phyloP scores from a whole-genome alignment of 2,888 invertebrate species.

The Caenorhabditis zanzibari region DNA sequence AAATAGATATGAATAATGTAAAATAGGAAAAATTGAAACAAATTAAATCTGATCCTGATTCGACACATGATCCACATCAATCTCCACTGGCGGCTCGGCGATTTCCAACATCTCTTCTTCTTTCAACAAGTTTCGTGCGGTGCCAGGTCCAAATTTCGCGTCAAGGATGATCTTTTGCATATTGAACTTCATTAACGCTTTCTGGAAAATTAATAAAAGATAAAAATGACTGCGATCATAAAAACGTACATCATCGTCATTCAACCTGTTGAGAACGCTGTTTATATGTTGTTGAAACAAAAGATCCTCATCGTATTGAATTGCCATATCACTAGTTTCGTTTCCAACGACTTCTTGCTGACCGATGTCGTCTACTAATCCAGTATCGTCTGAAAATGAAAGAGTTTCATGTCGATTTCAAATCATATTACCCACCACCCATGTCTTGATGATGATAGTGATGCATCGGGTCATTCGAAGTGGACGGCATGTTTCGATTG shows the following conservation, averaged over 20 bases:
- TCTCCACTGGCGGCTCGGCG: conserved; percentile 24
- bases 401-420: neutral
- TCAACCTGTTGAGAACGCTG: conserved; percentile 69
- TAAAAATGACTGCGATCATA: neutral
- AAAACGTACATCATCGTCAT: conserved; percentile 75
- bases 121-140: conserved; percentile 40
- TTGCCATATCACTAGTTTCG: conserved; percentile 1
- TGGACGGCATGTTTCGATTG: conserved; percentile 14
- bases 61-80: conserved; percentile 9
- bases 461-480: conserved; percentile 22
- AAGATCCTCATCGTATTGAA: conserved; percentile 75
- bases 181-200: conserved; percentile 77
- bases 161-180: conserved; percentile 79
- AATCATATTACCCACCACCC: neutral
- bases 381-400: conserved; percentile 29
- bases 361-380: conserved; percentile 33
- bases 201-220: conserved; percentile 67
- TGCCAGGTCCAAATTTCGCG: conserved; percentile 74
- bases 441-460: conserved; percentile 54
- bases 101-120: conserved; percentile 27
- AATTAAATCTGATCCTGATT: conserved; percentile 7
- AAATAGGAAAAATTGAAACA: neutral
- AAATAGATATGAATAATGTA: too few relatives aligned
- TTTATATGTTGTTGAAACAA: conserved; percentile 75
- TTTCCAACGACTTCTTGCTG: conserved; percentile 34